Conservation (phyloP, 2,888 invertebrate genomes). For the Hartigia nigra region DNA sequence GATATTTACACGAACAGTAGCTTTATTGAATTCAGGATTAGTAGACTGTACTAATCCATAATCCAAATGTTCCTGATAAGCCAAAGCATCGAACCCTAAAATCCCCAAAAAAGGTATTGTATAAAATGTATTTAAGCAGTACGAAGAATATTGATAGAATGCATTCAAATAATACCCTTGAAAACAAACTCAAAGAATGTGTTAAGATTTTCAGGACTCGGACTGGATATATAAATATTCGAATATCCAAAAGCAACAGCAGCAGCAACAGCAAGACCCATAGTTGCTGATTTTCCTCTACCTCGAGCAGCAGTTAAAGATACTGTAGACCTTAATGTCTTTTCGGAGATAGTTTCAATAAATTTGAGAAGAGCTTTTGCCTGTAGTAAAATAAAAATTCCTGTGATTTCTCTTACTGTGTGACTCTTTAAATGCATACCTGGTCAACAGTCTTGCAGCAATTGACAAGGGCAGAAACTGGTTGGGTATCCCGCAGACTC, state of each 20-base stretch:
- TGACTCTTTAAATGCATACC: slow-evolving; percentile 50
- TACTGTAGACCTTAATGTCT: slow-evolving; percentile 87
- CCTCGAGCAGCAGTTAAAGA: slow-evolving; percentile 97
- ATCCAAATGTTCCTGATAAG: slow-evolving; percentile 96
- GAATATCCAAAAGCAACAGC: slow-evolving; percentile 88
- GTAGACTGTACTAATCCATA: slow-evolving; percentile 95
- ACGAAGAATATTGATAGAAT: slow-evolving; percentile 12
- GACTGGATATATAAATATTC: slow-evolving; percentile 97
- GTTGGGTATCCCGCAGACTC: slow-evolving; percentile 89
- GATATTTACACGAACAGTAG: slow-evolving; percentile 92
- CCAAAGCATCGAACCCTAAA: slow-evolving; percentile 85
- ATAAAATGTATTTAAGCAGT: background rate
- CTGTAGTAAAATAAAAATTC: slow-evolving; percentile 53
- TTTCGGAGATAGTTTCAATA: slow-evolving; percentile 95
- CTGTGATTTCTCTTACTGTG: background rate
- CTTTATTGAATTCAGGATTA: slow-evolving; percentile 96
- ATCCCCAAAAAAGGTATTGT: background rate
- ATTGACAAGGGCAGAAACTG: slow-evolving; percentile 88
- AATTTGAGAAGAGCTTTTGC: slow-evolving; percentile 92
- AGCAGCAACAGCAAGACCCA: slow-evolving; percentile 91
- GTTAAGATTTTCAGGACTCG: slow-evolving; percentile 97
- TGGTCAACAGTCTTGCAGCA: slow-evolving; percentile 94
- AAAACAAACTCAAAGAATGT: slow-evolving; percentile 97
- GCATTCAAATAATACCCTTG: slow-evolving; percentile 72
- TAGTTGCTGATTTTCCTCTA: slow-evolving; percentile 96